Conservation (phyloP, 2,113 vertebrate species). For the Gracilinanus agilis region DNA sequence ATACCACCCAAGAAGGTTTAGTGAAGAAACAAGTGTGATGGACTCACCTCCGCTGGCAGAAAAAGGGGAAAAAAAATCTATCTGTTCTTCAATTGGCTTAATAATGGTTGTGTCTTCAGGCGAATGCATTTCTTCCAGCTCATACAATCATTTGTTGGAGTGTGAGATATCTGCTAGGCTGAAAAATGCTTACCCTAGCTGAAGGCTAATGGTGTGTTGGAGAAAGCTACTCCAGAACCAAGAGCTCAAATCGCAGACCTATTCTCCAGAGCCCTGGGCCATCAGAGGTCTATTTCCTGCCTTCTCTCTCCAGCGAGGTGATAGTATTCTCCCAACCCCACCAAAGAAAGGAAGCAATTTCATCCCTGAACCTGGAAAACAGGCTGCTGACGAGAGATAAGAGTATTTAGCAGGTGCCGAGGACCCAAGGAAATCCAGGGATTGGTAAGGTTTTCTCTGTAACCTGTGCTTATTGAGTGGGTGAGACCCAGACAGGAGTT, state of each 20-base stretch:
- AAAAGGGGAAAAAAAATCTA: not conserved
- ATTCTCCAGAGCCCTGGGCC: not conserved
- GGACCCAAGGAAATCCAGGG: conserved; percentile 39
- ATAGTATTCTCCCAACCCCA: not conserved
- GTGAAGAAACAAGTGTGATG: not conserved
- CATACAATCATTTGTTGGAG: not conserved
- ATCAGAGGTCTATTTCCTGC: not conserved
- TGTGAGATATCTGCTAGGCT: not conserved
- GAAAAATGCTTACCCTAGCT: not conserved
- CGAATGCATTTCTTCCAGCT: not conserved
- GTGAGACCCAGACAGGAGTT: not conserved
- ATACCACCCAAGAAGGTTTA: not conserved
- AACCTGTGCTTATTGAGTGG: not conserved
- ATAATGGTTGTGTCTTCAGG: not conserved
- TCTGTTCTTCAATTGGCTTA: not conserved
- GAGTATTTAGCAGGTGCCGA: not conserved
- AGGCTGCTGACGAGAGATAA: conserved; percentile 44
- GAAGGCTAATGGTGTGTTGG: fast-evolving
- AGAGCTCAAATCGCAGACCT: not conserved
- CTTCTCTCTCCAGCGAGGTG: not conserved
- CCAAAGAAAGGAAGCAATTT: not conserved
- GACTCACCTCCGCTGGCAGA: not conserved
- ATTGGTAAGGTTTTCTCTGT: not conserved
- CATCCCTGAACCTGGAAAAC: not conserved
- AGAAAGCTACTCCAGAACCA: not conserved